Evolutionary conservation across 2,888 invertebrate genomes (phyloP), one percentile per base, ranked within the genome.

Genomic region (Hypomecis atomaria): DNA sequence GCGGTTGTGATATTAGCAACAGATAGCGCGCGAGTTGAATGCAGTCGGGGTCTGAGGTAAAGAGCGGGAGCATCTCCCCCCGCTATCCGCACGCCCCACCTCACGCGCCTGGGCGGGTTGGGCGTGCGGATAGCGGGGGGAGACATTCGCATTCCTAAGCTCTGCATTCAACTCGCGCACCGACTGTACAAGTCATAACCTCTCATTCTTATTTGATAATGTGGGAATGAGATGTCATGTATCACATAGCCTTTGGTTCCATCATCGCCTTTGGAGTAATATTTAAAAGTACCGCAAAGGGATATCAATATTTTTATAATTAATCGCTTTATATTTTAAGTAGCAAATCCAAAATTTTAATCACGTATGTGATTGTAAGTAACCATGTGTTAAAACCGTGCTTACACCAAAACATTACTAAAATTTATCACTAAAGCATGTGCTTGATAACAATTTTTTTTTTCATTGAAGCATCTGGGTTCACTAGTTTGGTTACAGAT

Each of bases 261-360:
- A 13, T 45, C 43, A 54, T 55, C 13, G 38, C 44, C 42, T 64
- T 55, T 40, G 50, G 50, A 33, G 7, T 37, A 45, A 38, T 49
- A 44, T 23, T 11, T 54, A 44, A 70, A 68, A 70, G 69, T 67
- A 72, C 73, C 73, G 76, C 76, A 76, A 69, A 57, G 71, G 76
- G 72, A 60, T 66, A 71, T n/a, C n/a, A n/a, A n/a, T 76, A 68
- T 70, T 71, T 66, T 69, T 65, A 59, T 61, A 48, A 66, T 54
- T 49, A 61, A 62, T 66, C 40, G 69, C 69, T 72, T 72, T 62
- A 50, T 67, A 71, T 62, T 68, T 59, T 70, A 56, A 70, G 62
- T 63, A 62, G 69, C 64, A 70, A 68, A 69, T 69, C 66, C 70
- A 62, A 66, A 45, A 42, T 44, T 43, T 44, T 52, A 49, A 48